These are phyloP conservation scores for Fistularia tabacaria DNA, from an alignment of 2,797 vertebrate genomes.

Conservation along the genomic window DNA sequence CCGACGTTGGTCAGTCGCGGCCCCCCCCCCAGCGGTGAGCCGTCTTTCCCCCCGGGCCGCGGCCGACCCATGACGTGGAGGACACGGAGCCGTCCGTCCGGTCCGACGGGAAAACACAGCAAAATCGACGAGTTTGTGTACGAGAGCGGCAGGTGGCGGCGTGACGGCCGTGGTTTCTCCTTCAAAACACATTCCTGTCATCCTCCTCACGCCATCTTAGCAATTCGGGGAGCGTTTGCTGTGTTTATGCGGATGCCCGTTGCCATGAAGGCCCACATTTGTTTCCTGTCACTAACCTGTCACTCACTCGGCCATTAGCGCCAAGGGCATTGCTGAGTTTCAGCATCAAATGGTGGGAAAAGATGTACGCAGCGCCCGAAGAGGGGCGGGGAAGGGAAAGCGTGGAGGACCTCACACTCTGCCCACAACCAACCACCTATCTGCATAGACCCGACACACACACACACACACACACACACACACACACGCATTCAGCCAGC, in stretches of 20 bases:
- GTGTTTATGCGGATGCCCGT: conserved; percentile 70
- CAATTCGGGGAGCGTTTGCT: conserved; percentile 70
- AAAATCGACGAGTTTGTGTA: conserved; percentile 68
- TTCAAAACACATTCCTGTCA: conserved; percentile 33
- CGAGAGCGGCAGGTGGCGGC: conserved; percentile 23
- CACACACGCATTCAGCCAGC: background rate
- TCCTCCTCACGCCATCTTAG: conserved; percentile 66
- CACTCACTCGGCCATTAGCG: conserved; percentile 64
- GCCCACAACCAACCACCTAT: conserved; percentile 13
- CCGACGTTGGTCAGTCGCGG: conserved; percentile 34
- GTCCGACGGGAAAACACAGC: conserved; percentile 30
- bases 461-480: conserved; percentile 11
- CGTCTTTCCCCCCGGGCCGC: conserved; percentile 55
- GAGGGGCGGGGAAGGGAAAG: conserved; percentile 19
- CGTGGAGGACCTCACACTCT: conserved; percentile 27
- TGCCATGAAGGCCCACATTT: conserved; percentile 76
- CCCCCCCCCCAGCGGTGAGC: conserved; percentile 55
- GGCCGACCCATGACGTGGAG: conserved; percentile 71
- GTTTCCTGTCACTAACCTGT: conserved; percentile 75
- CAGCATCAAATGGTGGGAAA: conserved; percentile 44
- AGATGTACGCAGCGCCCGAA: conserved; percentile 34
- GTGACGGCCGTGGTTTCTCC: conserved; percentile 34
- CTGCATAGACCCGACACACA: conserved; percentile 15
- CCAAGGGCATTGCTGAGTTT: conserved; percentile 45
- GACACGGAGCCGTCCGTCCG: conserved; percentile 63